Evolutionary conservation across 2,888 invertebrate species (phyloP), one percentile per base, ranked within the genome.

Genomic region (Parthenolecanium corni): DNA sequence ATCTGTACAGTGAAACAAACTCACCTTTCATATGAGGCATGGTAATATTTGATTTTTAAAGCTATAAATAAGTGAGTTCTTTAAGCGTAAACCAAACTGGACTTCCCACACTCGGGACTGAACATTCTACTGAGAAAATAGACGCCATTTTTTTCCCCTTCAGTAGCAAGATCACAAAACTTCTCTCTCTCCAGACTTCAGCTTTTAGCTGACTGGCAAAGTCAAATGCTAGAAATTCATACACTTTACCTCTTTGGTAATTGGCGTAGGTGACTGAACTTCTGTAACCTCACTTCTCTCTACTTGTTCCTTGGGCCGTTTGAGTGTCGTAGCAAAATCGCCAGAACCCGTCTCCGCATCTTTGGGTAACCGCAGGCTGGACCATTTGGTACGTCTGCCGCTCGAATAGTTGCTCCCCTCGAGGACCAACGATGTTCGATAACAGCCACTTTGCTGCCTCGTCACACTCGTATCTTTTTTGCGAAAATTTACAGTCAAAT

Each of bases 291-390:
- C 9, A 12, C 18, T 24, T 21, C 11, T 21, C 6, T 52, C 53
- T 9, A 62, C 42, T 20, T 51, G 24, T 12, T 44, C 52, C n/a
- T 62, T 62, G 11, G 62, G 52, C 23, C 42, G 21, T 18, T 52
- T 53, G 16, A 52, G 46, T 16, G 44, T 53, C 9, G 14, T 36
- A 40, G 20, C 21, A 12, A 23, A 53, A 12, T 11, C 38, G 4
- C 49, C 20, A 5, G 16, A 11, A 23, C 14, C 20, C 31, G 44
- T 53, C n/a, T 62, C 62, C 24, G 9, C 24, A 3, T 53, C 44
- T 20, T 53, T 53, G 11, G 62, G 62, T 36, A 62, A 14, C 4
- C 62, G 52, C 36, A 62, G 44, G 16, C 62, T 62, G 21, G 62
- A 62, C 62, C 62, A 62, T 23, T 52, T 62, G 14, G 52, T 52